Base-by-base conservation (phyloP, 2,888 invertebrate species). In the Dichetophora obliterata region DNA sequence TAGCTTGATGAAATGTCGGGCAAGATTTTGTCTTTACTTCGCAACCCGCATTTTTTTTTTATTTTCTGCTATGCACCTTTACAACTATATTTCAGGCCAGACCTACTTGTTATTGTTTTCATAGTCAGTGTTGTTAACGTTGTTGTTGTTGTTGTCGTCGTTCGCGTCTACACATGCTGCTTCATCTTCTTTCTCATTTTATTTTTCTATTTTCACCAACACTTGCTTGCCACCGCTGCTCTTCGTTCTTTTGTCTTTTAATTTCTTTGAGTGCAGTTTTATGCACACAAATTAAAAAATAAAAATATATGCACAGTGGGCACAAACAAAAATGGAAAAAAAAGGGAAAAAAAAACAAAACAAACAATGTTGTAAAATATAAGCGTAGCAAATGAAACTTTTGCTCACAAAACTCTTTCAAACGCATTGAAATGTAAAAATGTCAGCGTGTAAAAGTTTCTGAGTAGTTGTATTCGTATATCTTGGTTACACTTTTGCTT, bases 241-340 rank as follows among this genome's bases (percentile, higher is more conserved):
- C 31, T 34, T 16, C 24, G 24, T 27, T 8, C 24, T 50, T 57
- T 71, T 71, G 57, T 71, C n/a, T 59, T 71, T 71, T n/a, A 59
- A 59, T 57, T 71, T 59, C 71, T 43, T 43, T 54, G 57, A 59
- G 59, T 57, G 59, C 11, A 71, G 34, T 57, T 71, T 71, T 37
- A 71, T 22, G 71, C 71, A 59, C 19, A 57, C 57, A 71, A 71
- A 71, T 71, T 71, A 37, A 71, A 71, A 71, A 71, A 48, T 50
- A 6, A 50, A n/a, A 19, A 31, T 19, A 54, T 54, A 19, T 22
- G 54, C 22, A 37, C 43, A 22, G 19, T 9, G 43, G 19, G 66
- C 16, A 34, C 5, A 37, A 22, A 11, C n/a, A 8, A n/a, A 27
- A 54, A 3, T 0, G n/a, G 22, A 37, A 19, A 19, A 14, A 37